A percentile compares a stretch with the other conserved stretches of the same genome.
Evolutionary conservation across 1,140 invertebrate species (phyloP).

Genomic region (Drosophila punjabiensis): DNA sequence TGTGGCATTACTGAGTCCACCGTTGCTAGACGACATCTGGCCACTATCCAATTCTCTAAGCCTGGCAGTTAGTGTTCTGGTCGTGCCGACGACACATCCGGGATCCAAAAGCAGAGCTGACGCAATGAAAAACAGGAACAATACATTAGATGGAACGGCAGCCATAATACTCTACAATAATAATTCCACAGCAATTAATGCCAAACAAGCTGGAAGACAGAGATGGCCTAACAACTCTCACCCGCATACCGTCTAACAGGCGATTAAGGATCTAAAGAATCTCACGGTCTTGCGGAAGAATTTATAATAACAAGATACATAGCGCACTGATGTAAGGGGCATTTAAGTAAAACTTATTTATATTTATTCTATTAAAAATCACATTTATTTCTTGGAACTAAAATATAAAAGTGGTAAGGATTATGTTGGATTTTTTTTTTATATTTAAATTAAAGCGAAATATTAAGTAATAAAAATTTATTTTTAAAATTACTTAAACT

Average conservation of each 20-base stretch:
- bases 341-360: no score
- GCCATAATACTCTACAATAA: not conserved
- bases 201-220: not conserved
- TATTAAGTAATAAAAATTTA: no score
- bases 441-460: no score
- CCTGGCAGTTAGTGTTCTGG: conserved; percentile 19
- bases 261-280: not conserved
- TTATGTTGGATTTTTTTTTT: no score
- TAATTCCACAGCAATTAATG: not conserved
- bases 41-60: conserved; percentile 29
- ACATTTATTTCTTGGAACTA: no score
- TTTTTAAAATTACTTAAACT: no score
- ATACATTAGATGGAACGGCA: not conserved
- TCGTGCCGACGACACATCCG: conserved; percentile 19
- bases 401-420: no score
- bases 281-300: not conserved
- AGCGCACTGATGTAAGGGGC: no score
- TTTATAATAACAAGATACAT: not conserved
- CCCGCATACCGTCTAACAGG: not conserved
- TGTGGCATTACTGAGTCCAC: conserved; percentile 77
- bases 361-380: no score
- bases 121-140: not conserved
- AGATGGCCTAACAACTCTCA: not conserved
- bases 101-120: conserved; percentile 7
- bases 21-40: conserved; percentile 77